Base-by-base conservation (phyloP, 30 jellyfish, hydroid and myxozoan species). In the Pseudorhiza aurosa region DNA sequence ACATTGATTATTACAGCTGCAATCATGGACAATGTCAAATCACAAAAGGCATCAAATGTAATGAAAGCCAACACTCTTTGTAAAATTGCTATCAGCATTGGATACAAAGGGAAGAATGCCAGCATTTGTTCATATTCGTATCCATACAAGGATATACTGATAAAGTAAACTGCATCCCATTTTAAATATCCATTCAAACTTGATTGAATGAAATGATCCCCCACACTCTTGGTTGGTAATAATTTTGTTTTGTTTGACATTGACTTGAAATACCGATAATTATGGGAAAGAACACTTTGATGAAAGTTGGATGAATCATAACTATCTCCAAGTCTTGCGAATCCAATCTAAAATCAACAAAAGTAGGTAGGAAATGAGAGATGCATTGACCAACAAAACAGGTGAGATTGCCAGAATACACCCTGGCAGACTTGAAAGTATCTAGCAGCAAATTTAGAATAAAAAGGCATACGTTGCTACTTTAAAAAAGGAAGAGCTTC, bases 131-230 rank as follows among this genome's bases (percentile, higher is more conserved):
- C 99, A 77, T 93, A 93, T 28, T 58, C 77, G 53, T 93, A 93
- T 14, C 99, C 99, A 57, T 27, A 64, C 11, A 35, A 49, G 1
- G 91, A 33, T 68, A 93, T 68, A 58, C 88, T 79, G 33, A 47
- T 76, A 58, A 93, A 93, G 69, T 86, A 93, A 9, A 87, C 96
- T 8, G 97, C 58, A 53, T 93, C 99, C 99, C 99, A 93, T 28
- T 93, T 93, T 3, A 59, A 63, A 31, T 80, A 72, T 14, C 99
- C 97, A 50, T 63, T 35, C 10, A 85, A 35, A 8, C 68, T 3
- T 21, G 50, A 55, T 43, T 30, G 44, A 2, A 63, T 26, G 58
- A 50, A 44, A 4, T 21, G 30, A 28, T 80, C 84, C 21, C 33
- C 17, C 14, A 10, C 22, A 25, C 42, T 67, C n/a, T 21, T 28